A percentile compares a stretch with the other conserved stretches of the same genome.
These are phyloP conservation scores for Iguana delicatissima DNA, from an alignment of 2,797 vertebrate genomes.

Conservation along the genomic window DNA sequence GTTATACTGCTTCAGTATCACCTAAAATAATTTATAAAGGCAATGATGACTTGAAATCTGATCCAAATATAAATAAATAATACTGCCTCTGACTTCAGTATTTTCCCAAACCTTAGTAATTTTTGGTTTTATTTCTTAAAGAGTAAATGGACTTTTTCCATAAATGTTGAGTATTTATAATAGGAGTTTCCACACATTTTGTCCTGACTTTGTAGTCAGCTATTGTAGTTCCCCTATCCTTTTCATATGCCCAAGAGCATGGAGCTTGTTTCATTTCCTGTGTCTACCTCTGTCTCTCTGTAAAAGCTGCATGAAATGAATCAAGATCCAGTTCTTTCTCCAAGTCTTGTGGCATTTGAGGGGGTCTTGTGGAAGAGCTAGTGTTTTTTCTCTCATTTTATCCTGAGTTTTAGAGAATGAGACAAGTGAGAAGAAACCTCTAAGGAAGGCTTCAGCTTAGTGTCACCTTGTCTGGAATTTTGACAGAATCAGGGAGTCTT, in stretches of 20 bases:
- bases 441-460: neutral
- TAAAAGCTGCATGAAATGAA: neutral
- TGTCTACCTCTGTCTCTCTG: neutral
- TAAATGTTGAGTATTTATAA: neutral
- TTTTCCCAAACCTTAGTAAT: conserved; percentile 1
- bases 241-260: neutral
- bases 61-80: conserved; percentile 1
- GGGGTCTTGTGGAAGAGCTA: neutral
- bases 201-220: neutral
- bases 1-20: neutral
- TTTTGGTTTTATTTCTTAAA: neutral
- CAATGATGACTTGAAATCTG: neutral
- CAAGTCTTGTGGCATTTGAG: neutral
- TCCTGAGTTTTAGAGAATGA: neutral
- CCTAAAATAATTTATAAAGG: neutral
- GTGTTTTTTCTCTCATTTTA: neutral
- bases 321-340: neutral
- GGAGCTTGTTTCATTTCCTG: neutral
- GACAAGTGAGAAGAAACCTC: neutral
- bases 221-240: neutral
- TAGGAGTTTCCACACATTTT: neutral
- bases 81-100: neutral
- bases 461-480: neutral
- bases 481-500: neutral
- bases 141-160: neutral